phyloP scores from a whole-genome alignment of 2,888 invertebrate genomes.

The Fragum whitleyi region DNA sequence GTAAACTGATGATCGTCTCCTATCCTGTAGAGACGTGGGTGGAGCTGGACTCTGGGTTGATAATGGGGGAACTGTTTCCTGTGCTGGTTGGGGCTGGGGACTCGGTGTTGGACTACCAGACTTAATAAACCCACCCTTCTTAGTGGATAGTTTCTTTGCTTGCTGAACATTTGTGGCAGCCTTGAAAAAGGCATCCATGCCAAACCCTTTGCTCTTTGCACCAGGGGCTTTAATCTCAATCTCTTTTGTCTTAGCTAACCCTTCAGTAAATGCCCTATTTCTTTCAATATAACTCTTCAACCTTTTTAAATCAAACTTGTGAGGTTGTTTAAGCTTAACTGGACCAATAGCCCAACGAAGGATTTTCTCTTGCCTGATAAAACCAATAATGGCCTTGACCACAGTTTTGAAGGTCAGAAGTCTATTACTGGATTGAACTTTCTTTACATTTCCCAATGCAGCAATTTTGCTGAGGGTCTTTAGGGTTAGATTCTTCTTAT shows the following conservation, averaged over 20 bases:
- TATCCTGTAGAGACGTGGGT: neutral
- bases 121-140: conserved; percentile 57
- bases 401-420: conserved; percentile 67
- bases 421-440: conserved; percentile 55
- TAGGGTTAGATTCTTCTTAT: conserved; percentile 21
- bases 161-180: conserved; percentile 33
- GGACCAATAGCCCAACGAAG: conserved; percentile 64
- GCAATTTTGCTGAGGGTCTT: conserved; percentile 29
- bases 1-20: conserved; percentile 1
- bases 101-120: neutral
- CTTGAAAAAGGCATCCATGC: conserved; percentile 32
- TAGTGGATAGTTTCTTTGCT: conserved; percentile 37
- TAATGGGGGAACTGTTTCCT: conserved; percentile 3
- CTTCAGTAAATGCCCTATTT: conserved; percentile 66
- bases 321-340: conserved; percentile 59
- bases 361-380: conserved; percentile 67
- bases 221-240: conserved; percentile 67
- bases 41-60: conserved; percentile 17
- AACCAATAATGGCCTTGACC: conserved; percentile 62
- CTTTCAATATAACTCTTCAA: conserved; percentile 63
- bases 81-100: neutral
- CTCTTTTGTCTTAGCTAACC: conserved; percentile 53
- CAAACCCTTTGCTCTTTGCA: conserved; percentile 19
- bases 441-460: conserved; percentile 1
- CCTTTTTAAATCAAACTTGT: conserved; percentile 66